Conservation (phyloP, 2,888 invertebrate species). For the Caenorhabditis wallacei region DNA sequence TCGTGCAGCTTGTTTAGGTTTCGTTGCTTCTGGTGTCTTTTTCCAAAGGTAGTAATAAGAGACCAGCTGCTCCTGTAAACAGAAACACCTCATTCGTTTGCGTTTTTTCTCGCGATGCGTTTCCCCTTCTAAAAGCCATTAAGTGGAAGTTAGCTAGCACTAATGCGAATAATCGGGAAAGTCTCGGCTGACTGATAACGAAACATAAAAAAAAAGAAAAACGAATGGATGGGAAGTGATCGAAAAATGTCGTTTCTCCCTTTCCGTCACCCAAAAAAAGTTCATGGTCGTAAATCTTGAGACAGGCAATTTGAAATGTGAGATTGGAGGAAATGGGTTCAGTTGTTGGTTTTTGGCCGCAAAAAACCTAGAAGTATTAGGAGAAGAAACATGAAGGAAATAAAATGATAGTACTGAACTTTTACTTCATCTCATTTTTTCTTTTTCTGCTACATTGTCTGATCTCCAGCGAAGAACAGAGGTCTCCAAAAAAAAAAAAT, state of each 20-base stretch:
- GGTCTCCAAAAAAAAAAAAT: conserved; percentile 34
- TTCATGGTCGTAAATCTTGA: conserved; percentile 58
- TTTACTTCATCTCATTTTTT: conserved; percentile 8
- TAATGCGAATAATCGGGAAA: conserved; percentile 47
- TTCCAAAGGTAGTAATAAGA: conserved; percentile 99
- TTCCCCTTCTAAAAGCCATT: not conserved
- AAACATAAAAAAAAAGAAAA: not conserved
- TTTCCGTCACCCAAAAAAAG: conserved; percentile 40
- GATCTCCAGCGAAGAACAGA: conserved; percentile 8
- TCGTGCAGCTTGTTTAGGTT: conserved; percentile 87
- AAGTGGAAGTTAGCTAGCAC: conserved; percentile 45
- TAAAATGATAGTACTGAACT: conserved; percentile 33
- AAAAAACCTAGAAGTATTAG: conserved; percentile 18
- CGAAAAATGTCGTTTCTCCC: conserved; percentile 19
- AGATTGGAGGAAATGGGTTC: conserved; percentile 33
- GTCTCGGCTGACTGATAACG: conserved; percentile 42
- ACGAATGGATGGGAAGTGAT: conserved; percentile 24
- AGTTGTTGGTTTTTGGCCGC: conserved; percentile 46
- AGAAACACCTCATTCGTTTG: conserved; percentile 28
- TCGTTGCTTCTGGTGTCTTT: conserved; percentile 97
- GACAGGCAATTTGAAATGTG: conserved; percentile 34
- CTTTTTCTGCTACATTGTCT: not conserved
- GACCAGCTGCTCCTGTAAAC: conserved; percentile 91
- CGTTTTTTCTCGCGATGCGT: not conserved
- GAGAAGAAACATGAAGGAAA: conserved; percentile 19